These are phyloP conservation scores for Macropodus opercularis DNA, from an alignment of 2,797 vertebrate genomes.

Conservation along the genomic window DNA sequence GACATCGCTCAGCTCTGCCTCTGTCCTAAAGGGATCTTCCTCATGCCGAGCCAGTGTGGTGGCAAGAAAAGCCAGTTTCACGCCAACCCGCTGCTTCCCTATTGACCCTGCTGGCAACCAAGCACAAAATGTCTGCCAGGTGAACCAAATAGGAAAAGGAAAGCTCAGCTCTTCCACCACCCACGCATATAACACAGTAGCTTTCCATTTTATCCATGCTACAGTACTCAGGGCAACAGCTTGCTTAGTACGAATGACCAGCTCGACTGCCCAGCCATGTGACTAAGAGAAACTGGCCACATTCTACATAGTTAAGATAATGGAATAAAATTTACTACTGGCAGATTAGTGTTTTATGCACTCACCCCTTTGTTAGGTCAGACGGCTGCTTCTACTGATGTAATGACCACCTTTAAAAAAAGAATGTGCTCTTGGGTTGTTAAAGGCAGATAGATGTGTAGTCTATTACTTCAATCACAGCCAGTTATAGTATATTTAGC, in stretches of 20 bases:
- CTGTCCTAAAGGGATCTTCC: slow-evolving; percentile 38
- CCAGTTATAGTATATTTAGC: slow-evolving; percentile 20
- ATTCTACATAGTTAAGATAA: slow-evolving; percentile 51
- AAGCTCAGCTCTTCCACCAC: slow-evolving; percentile 37
- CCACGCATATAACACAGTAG: slow-evolving; percentile 38
- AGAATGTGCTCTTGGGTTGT: slow-evolving; percentile 2
- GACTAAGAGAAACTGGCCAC: slow-evolving; percentile 49
- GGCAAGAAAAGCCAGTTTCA: slow-evolving; percentile 52
- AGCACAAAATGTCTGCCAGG: slow-evolving; percentile 63
- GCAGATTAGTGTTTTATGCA: slow-evolving; percentile 47
- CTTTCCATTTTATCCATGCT: slow-evolving; percentile 47
- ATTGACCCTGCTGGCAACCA: slow-evolving; percentile 59
- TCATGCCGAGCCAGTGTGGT: slow-evolving; percentile 31
- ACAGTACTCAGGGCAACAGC: slow-evolving; percentile 10
- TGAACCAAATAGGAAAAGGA: slow-evolving; percentile 40
- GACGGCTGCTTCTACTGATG: slow-evolving; percentile 39
- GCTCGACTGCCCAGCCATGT: slow-evolving; percentile 47
- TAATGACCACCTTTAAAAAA: slow-evolving; percentile 13
- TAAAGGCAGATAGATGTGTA: slow-evolving; percentile 12
- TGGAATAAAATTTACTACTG: slow-evolving; percentile 41
- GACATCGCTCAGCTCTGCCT: slow-evolving; percentile 18
- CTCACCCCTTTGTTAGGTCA: slow-evolving; percentile 47
- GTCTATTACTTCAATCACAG: slow-evolving; percentile 14
- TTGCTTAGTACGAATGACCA: slow-evolving; percentile 65
- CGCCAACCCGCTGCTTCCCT: slow-evolving; percentile 48